Evolutionary conservation across 2,797 vertebrate species (phyloP).

Genomic region (Cirrhinus mrigala): DNA sequence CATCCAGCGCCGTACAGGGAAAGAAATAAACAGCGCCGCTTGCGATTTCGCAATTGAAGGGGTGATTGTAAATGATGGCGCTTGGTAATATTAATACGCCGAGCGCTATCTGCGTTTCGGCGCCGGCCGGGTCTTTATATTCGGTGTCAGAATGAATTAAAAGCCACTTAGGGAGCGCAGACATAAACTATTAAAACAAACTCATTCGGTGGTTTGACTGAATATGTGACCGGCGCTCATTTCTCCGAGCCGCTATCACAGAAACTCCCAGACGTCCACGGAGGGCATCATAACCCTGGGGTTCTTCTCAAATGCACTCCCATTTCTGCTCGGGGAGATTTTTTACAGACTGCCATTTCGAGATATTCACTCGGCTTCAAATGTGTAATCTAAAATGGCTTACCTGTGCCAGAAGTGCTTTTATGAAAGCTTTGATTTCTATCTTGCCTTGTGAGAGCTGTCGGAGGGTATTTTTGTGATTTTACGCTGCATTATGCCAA

Average conservation of each 20-base stretch:
- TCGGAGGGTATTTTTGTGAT: slow-evolving; percentile 44
- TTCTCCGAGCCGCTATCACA: slow-evolving; percentile 27
- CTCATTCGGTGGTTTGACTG: background rate
- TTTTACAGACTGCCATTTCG: slow-evolving; percentile 53
- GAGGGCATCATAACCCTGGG: slow-evolving; percentile 36
- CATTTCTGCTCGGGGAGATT: slow-evolving; percentile 19
- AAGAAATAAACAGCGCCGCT: slow-evolving; percentile 32
- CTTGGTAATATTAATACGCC: slow-evolving; percentile 19
- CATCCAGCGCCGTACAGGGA: slow-evolving; percentile 29
- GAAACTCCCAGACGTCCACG: slow-evolving; percentile 18
- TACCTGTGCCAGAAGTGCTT: slow-evolving; percentile 54
- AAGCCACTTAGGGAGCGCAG: slow-evolving; percentile 31
- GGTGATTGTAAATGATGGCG: slow-evolving; percentile 10
- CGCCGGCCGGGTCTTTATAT: slow-evolving; percentile 30
- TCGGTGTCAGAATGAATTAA: slow-evolving; percentile 45
- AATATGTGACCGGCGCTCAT: background rate
- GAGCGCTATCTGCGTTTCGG: slow-evolving; percentile 32
- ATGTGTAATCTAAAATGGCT: slow-evolving; percentile 54
- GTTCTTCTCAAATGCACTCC: slow-evolving; percentile 31
- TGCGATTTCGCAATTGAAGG: slow-evolving; percentile 6
- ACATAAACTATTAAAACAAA: slow-evolving; percentile 36
- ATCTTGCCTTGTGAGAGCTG: slow-evolving; percentile 50
- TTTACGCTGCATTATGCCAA: slow-evolving; percentile 48
- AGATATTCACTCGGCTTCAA: slow-evolving; percentile 54
- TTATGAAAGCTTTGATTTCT: slow-evolving; percentile 58